Evolutionary conservation across 2,797 vertebrate species (phyloP).

Genomic region (Benthosema pterotum): DNA sequence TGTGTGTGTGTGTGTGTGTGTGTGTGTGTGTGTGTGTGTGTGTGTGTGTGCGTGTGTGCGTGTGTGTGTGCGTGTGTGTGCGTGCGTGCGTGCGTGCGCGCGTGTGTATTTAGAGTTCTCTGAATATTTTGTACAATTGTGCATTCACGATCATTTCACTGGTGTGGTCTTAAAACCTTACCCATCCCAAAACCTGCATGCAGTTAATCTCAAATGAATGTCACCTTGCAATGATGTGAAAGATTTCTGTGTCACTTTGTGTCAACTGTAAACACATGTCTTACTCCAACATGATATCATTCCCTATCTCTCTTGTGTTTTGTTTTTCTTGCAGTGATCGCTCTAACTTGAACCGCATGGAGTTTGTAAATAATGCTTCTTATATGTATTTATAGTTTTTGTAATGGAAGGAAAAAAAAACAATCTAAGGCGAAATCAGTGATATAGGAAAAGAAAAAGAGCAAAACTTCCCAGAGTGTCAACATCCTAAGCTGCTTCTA

Average conservation of each 20-base stretch:
- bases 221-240: conserved; percentile 17
- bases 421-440: conserved; percentile 74
- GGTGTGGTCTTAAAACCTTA: conserved; percentile 28
- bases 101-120: background rate
- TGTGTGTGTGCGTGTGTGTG: too few species aligned
- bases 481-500: conserved; percentile 86
- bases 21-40: too few species aligned
- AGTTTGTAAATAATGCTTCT: conserved; percentile 96
- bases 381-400: conserved; percentile 97
- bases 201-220: conserved; percentile 20
- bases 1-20: too few species aligned
- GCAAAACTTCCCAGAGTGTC: conserved; percentile 73
- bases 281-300: conserved; percentile 34
- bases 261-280: conserved; percentile 28
- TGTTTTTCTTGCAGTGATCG: conserved; percentile 92
- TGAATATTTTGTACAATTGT: conserved; percentile 5
- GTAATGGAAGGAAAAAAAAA: conserved; percentile 75
- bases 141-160: background rate
- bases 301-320: conserved; percentile 75
- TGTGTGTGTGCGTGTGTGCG: too few species aligned
- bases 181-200: conserved; percentile 53
- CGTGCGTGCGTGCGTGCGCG: too few species aligned
- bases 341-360: conserved; percentile 96
- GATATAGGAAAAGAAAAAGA: conserved; percentile 49
- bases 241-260: conserved; percentile 8